Evolutionary conservation across 2,888 invertebrate species (phyloP), one percentile per base, ranked within the genome.

Genomic region (Nomada ruficornis): DNA sequence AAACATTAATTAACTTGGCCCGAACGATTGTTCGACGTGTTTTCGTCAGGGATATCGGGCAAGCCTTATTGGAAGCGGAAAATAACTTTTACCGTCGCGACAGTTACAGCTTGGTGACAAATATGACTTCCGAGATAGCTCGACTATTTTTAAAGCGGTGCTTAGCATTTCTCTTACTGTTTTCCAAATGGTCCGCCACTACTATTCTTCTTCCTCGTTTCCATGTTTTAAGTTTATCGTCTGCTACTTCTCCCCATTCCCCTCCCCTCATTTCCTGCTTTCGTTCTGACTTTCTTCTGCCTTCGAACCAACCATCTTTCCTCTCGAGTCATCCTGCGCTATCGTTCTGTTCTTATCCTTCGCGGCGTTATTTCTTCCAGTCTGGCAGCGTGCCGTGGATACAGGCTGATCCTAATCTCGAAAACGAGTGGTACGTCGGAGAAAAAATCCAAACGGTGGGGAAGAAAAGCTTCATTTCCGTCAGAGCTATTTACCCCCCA

Each of bases 401-500:
- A 77, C 72, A n/a, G 82, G 60, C 72, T 65, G 80, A 77, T 85
- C 84, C 84, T 84, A 79, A 85, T 85, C 77, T 84, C 75, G 77
- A 73, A 65, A 80, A 80, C 69, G 62, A 72, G 67, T 72, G 62
- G 60, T 67, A 62, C 70, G 79, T 71, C 70, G 83, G 77, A 75
- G 82, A 84, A 79, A 78, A 77, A 69, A 59, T 69, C 62, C 60
- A n/a, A 70, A 54, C 11, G 20, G 26, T 23, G 15, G 72, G 68
- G 60, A 80, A 77, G 76, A 83, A 82, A 71, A 76, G 70, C 77
- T 84, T 84, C 80, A 60, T 78, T 77, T 75, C 72, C 69, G 74
- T 77, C 79, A 75, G 59, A 72, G 77, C 79, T 86, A 83, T 76
- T 85, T 79, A 85, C 81, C 80, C 78, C 68, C 47, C 60, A 13